Evolutionary conservation across 2,888 invertebrate species (phyloP).

Genomic region (Tachystola acroxantha): DNA sequence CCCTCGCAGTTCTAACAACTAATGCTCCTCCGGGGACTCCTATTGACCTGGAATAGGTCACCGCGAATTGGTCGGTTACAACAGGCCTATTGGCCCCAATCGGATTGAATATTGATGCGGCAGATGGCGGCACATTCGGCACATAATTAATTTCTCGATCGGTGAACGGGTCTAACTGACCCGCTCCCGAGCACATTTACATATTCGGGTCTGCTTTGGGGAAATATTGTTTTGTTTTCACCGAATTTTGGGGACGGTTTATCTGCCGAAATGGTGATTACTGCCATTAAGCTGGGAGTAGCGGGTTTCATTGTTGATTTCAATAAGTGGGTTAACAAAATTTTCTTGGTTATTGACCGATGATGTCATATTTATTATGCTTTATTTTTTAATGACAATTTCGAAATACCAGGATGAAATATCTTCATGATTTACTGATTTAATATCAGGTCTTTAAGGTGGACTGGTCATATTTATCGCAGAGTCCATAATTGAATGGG

Average conservation of each 20-base stretch:
- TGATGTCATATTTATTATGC: no score
- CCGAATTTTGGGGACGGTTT: background rate
- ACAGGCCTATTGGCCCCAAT: slow-evolving; percentile 45
- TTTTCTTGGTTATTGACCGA: no score
- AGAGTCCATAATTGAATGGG: no score
- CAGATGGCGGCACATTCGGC: slow-evolving; percentile 66
- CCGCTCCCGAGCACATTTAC: slow-evolving; percentile 37
- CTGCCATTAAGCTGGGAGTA: background rate
- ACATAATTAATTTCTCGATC: slow-evolving; percentile 69
- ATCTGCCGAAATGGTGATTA: background rate
- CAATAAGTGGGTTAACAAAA: no score
- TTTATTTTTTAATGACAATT: no score
- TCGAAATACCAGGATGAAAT: no score
- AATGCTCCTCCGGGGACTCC: slow-evolving; percentile 12
- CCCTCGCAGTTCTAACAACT: slow-evolving; percentile 17
- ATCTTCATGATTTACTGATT: no score
- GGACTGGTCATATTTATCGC: no score
- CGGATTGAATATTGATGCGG: slow-evolving; percentile 71
- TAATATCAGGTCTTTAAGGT: no score
- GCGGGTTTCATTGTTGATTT: background rate
- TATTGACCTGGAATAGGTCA: slow-evolving; percentile 31
- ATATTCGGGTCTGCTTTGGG: slow-evolving; percentile 23
- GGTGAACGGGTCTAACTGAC: slow-evolving; percentile 35
- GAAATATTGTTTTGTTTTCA: slow-evolving; percentile 2
- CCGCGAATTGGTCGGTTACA: slow-evolving; percentile 28